Percentiles rank a stretch among this genome's conserved stretches.
phyloP scores from a whole-genome alignment of 2,113 vertebrate species.

The Mirounga angustirostris region DNA sequence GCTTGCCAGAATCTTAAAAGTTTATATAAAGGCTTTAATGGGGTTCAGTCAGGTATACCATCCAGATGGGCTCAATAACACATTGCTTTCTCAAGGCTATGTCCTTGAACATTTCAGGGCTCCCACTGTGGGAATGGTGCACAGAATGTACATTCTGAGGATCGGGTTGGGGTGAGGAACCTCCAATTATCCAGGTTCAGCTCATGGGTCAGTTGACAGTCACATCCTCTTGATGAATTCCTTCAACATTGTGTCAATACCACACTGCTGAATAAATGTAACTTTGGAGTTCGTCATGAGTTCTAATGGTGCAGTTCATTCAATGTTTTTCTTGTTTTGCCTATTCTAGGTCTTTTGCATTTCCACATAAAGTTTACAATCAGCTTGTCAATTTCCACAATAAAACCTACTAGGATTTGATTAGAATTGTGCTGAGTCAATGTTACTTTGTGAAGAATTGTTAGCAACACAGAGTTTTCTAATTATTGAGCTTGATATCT shows the following conservation, averaged over 20 bases:
- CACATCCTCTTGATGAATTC: not conserved
- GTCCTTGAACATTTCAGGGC: not conserved
- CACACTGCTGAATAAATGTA: not conserved
- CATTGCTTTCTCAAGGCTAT: not conserved
- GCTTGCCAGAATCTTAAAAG: not conserved
- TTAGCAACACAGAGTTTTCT: not conserved
- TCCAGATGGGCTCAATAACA: not conserved
- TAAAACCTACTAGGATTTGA: not conserved
- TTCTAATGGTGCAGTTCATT: not conserved
- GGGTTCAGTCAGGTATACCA: not conserved
- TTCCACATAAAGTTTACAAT: not conserved
- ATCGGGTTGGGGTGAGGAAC: not conserved
- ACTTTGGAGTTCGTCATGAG: not conserved
- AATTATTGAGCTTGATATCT: not conserved
- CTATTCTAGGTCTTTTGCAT: not conserved
- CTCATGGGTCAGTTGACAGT: not conserved
- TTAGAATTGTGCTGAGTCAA: not conserved
- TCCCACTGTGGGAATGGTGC: not conserved
- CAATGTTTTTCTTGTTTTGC: not conserved
- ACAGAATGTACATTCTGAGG: not conserved
- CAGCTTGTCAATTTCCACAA: not conserved
- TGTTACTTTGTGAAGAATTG: not conserved
- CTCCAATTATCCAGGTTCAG: not conserved
- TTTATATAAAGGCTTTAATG: not conserved
- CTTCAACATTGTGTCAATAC: not conserved